These are phyloP conservation scores for Coreoperca whiteheadi DNA, from an alignment of 2,113 vertebrate genomes.

Conservation along the genomic window DNA sequence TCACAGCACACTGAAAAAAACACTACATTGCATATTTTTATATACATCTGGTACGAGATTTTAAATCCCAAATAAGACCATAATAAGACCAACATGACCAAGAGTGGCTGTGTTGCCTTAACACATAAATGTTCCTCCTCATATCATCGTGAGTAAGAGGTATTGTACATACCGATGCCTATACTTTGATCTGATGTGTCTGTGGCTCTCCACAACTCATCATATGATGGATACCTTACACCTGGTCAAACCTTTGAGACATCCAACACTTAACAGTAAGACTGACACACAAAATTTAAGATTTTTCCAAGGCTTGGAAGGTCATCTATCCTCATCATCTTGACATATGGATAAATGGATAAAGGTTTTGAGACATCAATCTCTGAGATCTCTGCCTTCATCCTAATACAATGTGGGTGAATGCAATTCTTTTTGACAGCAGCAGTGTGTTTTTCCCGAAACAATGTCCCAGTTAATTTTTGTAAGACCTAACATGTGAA, in stretches of 20 bases:
- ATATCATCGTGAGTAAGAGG: background rate
- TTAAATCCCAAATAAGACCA: background rate
- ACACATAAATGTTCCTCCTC: background rate
- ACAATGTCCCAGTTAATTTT: background rate
- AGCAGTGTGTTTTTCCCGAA: background rate
- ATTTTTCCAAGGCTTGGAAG: background rate
- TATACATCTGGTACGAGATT: background rate
- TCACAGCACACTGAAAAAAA: background rate
- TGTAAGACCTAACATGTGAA: background rate
- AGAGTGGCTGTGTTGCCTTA: background rate
- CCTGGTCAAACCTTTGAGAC: background rate
- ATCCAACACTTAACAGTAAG: background rate
- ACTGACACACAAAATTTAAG: background rate
- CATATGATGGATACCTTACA: background rate
- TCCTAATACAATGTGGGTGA: background rate
- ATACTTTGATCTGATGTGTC: background rate
- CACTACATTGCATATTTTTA: background rate
- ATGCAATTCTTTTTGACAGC: background rate
- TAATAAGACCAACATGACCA: background rate
- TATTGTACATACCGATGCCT: background rate
- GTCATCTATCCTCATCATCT: background rate
- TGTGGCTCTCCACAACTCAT: slow-evolving; percentile 10
- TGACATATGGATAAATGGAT: background rate
- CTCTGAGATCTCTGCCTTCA: background rate
- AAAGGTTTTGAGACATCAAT: background rate